A percentile compares a stretch with the other conserved stretches of the same genome.
Evolutionary conservation across 2,888 invertebrate species (phyloP).

Genomic region (Criorhina ranunculi): DNA sequence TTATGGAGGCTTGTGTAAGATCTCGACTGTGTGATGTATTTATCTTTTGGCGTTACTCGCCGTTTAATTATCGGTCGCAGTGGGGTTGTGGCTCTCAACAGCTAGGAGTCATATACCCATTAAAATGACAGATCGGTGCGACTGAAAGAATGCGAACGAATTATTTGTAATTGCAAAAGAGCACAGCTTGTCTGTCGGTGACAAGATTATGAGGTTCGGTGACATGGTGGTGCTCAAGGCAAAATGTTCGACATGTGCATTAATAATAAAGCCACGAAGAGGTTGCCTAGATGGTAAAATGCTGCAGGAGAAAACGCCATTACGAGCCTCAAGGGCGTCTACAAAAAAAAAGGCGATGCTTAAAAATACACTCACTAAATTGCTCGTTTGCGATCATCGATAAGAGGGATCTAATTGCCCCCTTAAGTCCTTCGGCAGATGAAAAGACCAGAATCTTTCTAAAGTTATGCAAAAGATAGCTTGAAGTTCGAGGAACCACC

Average conservation of each 20-base stretch:
- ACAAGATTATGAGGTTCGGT: constrained; percentile 6
- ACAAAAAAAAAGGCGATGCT: too few species aligned
- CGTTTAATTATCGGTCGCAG: constrained; percentile 40
- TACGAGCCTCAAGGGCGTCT: too few species aligned
- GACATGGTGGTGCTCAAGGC: background rate
- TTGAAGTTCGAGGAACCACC: too few species aligned
- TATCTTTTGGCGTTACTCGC: constrained; percentile 47
- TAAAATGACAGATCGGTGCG: constrained; percentile 31
- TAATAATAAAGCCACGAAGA: background rate
- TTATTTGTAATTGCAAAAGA: constrained; percentile 14
- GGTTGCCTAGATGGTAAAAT: too few species aligned
- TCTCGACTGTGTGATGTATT: constrained; percentile 21
- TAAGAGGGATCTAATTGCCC: too few species aligned
- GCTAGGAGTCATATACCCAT: constrained; percentile 21
- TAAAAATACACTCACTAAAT: too few species aligned
- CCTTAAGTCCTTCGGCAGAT: too few species aligned
- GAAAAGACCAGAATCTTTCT: too few species aligned
- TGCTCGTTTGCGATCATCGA: too few species aligned
- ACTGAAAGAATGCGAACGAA: constrained; percentile 21
- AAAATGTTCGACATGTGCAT: background rate
- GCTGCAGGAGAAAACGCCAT: too few species aligned
- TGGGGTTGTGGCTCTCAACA: constrained; percentile 36
- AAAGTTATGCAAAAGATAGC: too few species aligned
- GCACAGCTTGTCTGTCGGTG: background rate
- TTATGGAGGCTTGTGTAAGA: constrained; percentile 63